Base-by-base conservation (phyloP, 2,888 invertebrate genomes). In the Ganaspis brasiliensis region DNA sequence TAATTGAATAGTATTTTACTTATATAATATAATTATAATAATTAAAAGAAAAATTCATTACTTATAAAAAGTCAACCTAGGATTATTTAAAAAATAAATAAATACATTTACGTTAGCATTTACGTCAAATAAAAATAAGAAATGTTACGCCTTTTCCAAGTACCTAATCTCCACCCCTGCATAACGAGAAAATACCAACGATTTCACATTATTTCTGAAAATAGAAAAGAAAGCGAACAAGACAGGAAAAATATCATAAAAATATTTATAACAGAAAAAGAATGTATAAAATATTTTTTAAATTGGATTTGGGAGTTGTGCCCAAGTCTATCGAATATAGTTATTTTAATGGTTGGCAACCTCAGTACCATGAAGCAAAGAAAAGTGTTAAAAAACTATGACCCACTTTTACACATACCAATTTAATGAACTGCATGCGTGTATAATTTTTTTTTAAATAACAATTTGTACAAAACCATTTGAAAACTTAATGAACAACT, bases 381-480 rank as follows among this genome's bases (percentile, higher is more conserved):
- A 19, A 19, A 19, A 37, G 5, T 61, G 16, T n/a, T n/a, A n/a
- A n/a, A n/a, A n/a, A n/a, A n/a, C 21, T 24, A 35, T 61, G 37
- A 37, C 61, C 35, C 35, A 61, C 19, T 37, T 61, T 35, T 19
- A 37, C 16, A 10, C 12, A 16, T 16, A 21, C 61, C 31, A 12
- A 35, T 61, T 61, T 12, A 1, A 37, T 61, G 35, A 61, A 61
- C 35, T 61, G 61, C 35, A 61, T 61, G 12, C 9, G n/a, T n/a
- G n/a, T n/a, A n/a, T n/a, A n/a, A n/a, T n/a, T n/a, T n/a, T n/a
- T n/a, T n/a, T n/a, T n/a, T n/a, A n/a, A n/a, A n/a, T n/a, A n/a
- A n/a, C n/a, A n/a, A n/a, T n/a, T n/a, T n/a, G n/a, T n/a, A n/a
- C n/a, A n/a, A n/a, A n/a, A n/a, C n/a, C n/a, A n/a, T n/a, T n/a